Evolutionary conservation across 2,113 vertebrate genomes (phyloP), one percentile per base, ranked within the genome.

Genomic region (Nothocercus nigrocapillus): DNA sequence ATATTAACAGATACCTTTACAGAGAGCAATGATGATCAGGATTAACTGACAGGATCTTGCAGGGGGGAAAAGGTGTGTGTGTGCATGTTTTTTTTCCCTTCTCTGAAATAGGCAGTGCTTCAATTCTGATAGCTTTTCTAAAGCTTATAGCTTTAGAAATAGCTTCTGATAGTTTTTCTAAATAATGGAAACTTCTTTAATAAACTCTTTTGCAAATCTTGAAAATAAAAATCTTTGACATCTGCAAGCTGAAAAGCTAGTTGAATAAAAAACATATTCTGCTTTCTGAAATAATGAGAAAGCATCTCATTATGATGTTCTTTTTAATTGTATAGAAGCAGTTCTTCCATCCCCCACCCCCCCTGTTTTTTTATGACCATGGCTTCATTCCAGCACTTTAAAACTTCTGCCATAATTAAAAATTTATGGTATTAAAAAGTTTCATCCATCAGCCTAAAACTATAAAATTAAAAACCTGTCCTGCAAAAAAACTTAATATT

Each of bases 201-300:
- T 86, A 93, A 95, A 73, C 1, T 38, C 66, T 82, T 94, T 82
- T 92, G 51, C 24, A 89, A 32, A 85, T 93, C 66, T 95, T 89
- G 61, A 90, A 89, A 94, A 89, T 94, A 93, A 79, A 91, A 92
- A 63, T 89, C 61, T 84, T 95, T 93, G 81, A 74, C 90, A 82
- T 94, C 89, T 90, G 69, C 62, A 64, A 89, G 90, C 87, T 96
- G 89, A 86, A 94, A 95, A 95, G 91, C 81, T 95, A 94, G 93
- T 94, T 93, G 91, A 77, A 25, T 44, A 7, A 30, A 89, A 94
- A 89, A 73, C 58, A 54, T 4, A 94, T 96, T 96, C 83, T 84
- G 66, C 79, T 97, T 89, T 66, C 86, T 90, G 66, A 89, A 94
- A 62, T 94, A 93, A 79, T 56, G 61, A 89, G 81, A 78, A 88